These are phyloP conservation scores for Oscheius sp. DNA, from an alignment of 2,888 invertebrate species.

Conservation along the genomic window DNA sequence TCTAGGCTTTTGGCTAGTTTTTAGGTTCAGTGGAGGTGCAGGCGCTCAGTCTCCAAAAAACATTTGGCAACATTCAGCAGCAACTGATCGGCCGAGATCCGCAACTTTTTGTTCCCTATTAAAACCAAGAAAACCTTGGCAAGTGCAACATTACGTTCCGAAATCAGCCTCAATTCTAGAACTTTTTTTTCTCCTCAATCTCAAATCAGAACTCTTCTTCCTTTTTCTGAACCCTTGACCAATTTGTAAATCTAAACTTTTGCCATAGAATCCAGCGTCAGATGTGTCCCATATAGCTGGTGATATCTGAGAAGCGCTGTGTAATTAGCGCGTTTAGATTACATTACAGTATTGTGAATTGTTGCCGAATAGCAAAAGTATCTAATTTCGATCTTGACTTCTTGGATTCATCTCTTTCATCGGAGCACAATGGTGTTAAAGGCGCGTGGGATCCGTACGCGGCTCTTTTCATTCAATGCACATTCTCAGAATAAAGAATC, in stretches of 20 bases:
- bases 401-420: neutral
- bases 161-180: too few species aligned
- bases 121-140: too few species aligned
- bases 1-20: too few species aligned
- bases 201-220: too few species aligned
- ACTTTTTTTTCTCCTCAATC: too few species aligned
- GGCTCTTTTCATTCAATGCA: conserved; percentile 27
- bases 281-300: conserved; percentile 19
- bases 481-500: conserved; percentile 28
- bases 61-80: too few species aligned
- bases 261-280: neutral
- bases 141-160: too few species aligned
- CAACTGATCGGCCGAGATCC: too few species aligned
- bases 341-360: conserved; percentile 34
- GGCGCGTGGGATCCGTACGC: conserved; percentile 27
- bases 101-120: too few species aligned
- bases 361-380: conserved; percentile 17
- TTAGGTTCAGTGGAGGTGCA: too few species aligned
- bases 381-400: conserved; percentile 12
- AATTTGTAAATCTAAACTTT: neutral
- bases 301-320: conserved; percentile 27
- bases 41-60: too few species aligned
- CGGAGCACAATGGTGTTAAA: conserved; percentile 18
- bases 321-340: conserved; percentile 32
- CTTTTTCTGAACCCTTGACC: too few species aligned